phyloP scores from a whole-genome alignment of 2,888 invertebrate species.

The Stenurella melanura region DNA sequence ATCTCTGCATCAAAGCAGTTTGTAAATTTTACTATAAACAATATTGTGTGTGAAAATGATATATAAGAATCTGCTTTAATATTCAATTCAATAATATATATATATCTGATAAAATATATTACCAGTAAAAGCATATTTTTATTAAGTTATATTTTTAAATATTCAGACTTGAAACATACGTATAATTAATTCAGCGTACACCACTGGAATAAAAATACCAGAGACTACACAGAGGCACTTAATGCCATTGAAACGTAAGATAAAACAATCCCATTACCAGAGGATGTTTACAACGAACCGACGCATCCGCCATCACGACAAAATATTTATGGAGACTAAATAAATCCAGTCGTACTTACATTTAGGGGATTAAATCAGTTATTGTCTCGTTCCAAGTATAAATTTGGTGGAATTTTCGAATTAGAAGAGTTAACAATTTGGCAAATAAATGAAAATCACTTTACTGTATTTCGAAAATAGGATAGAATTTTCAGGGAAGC shows the following conservation, averaged over 20 bases:
- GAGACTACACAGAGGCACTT: slow-evolving; percentile 65
- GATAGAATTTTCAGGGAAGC: no score
- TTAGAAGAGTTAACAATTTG: slow-evolving; percentile 1
- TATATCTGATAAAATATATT: no score
- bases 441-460: neutral
- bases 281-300: slow-evolving; percentile 64
- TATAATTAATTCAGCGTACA: slow-evolving; percentile 27
- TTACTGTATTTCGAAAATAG: no score
- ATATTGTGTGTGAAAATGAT: no score
- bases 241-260: slow-evolving; percentile 72
- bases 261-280: slow-evolving; percentile 72
- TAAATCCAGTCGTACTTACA: slow-evolving; percentile 63
- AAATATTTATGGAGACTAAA: slow-evolving; percentile 66
- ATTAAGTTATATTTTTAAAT: neutral
- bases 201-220: slow-evolving; percentile 53
- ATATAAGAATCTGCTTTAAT: no score
- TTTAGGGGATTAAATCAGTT: slow-evolving; percentile 65
- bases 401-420: slow-evolving; percentile 38
- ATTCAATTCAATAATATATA: no score
- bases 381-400: slow-evolving; percentile 53
- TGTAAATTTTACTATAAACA: no score
- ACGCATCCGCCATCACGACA: slow-evolving; percentile 55
- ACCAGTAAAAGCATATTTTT: no score
- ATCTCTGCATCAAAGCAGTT: no score
- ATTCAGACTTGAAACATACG: neutral